These are phyloP conservation scores for Pediacus dermestoides DNA, from an alignment of 2,888 invertebrate species.

Conservation along the genomic window DNA sequence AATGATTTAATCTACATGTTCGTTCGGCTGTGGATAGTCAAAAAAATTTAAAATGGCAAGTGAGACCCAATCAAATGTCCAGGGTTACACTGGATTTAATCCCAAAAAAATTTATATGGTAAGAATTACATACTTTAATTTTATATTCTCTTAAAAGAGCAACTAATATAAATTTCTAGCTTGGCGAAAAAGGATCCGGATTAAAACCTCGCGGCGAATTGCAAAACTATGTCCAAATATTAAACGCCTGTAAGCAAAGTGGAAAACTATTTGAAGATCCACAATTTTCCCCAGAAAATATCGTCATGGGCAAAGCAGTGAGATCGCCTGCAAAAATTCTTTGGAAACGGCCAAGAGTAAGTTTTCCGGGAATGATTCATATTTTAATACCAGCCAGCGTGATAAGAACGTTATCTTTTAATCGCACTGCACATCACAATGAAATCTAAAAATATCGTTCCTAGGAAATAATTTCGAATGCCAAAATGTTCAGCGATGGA, in stretches of 20 bases:
- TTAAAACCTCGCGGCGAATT: constrained; percentile 52
- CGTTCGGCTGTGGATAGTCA: too few species aligned
- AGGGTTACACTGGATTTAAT: constrained; percentile 20
- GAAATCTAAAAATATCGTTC: constrained; percentile 26
- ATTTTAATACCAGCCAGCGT: constrained; percentile 22
- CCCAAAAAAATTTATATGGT: constrained; percentile 23
- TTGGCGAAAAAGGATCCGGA: constrained; percentile 74
- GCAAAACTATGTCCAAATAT: constrained; percentile 59
- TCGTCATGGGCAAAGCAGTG: too few species aligned
- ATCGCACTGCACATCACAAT: too few species aligned
- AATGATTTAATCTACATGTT: too few species aligned
- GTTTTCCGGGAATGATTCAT: too few species aligned
- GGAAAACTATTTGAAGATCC: constrained; percentile 85
- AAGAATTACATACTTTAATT: constrained; percentile 12
- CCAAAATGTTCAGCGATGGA: constrained; percentile 86
- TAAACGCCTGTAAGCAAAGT: constrained; percentile 65
- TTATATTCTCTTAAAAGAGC: neutral
- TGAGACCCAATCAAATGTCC: too few species aligned
- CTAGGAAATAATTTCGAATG: constrained; percentile 79
- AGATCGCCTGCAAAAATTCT: constrained; percentile 14
- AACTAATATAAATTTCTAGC: constrained; percentile 52
- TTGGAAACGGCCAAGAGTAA: constrained; percentile 25
- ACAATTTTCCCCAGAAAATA: constrained; percentile 66
- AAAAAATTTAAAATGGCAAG: too few species aligned
- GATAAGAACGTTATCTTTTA: constrained; percentile 13